Percentiles rank a stretch among this genome's conserved stretches.
Conservation (phyloP, 2,888 invertebrate genomes). For the Pyrgus malvae region DNA sequence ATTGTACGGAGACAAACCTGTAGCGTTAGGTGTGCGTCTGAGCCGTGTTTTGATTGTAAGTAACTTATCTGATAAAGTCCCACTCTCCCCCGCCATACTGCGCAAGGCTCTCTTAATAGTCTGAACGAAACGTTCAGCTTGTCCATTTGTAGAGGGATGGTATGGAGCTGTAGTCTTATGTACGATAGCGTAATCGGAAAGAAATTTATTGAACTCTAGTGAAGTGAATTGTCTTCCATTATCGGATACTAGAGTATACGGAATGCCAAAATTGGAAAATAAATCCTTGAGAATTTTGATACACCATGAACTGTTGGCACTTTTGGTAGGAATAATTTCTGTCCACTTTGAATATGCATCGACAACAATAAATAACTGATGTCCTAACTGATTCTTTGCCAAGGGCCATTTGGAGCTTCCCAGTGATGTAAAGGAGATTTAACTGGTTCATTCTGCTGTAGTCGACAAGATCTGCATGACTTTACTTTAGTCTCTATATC, state of each 20-base stretch:
- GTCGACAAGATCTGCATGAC: not conserved
- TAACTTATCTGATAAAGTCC: not conserved
- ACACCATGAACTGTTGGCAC: not conserved
- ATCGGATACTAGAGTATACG: not conserved
- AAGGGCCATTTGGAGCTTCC: not conserved
- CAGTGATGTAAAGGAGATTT: not conserved
- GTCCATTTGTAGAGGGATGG: slow-evolving; percentile 1
- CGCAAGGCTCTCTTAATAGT: not conserved
- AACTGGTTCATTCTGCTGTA: not conserved
- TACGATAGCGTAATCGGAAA: not conserved
- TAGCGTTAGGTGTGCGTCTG: not conserved
- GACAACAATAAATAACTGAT: not conserved
- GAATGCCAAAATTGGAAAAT: not conserved
- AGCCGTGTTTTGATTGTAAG: not conserved
- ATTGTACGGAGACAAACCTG: not conserved
- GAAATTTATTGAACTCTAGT: not conserved
- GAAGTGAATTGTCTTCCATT: not conserved
- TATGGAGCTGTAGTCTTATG: slow-evolving; percentile 3
- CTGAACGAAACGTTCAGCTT: slow-evolving; percentile 2
- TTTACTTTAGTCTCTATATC: slow-evolving; percentile 1
- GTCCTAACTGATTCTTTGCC: not conserved
- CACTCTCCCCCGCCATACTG: not conserved
- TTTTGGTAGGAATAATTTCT: not conserved
- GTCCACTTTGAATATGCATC: not conserved
- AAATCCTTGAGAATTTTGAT: not conserved